Conservation (phyloP, 2,888 invertebrate genomes). For the Hypomecis punctinalis region DNA sequence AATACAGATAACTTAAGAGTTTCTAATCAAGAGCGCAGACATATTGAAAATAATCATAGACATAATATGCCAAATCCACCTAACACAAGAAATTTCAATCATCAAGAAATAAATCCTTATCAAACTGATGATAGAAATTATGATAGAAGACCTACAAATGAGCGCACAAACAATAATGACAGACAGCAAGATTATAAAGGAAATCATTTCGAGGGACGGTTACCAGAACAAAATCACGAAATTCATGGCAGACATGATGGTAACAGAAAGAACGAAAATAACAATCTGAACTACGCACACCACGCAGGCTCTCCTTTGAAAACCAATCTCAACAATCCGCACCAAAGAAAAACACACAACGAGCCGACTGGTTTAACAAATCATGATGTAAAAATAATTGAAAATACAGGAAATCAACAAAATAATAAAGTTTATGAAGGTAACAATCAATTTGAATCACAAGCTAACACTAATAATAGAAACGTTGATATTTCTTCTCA, state of each 20-base stretch:
- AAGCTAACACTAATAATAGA: neutral
- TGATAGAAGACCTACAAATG: neutral
- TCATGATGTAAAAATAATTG: constrained; percentile 4
- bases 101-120: neutral
- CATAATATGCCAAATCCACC: constrained; percentile 12
- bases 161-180: neutral
- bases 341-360: constrained; percentile 1
- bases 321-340: constrained; percentile 13
- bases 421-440: neutral
- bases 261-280: neutral
- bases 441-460: constrained; percentile 3
- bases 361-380: constrained; percentile 5
- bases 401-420: constrained; percentile 1
- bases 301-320: neutral
- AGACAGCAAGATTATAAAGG: neutral
- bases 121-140: neutral
- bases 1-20: constrained; percentile 1
- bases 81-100: constrained; percentile 4
- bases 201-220: neutral
- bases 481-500: constrained; percentile 1
- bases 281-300: neutral
- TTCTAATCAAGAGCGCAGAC: constrained; percentile 24
- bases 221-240: constrained; percentile 5
- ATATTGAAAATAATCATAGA: constrained; percentile 18
- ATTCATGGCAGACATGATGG: neutral